phyloP scores from a whole-genome alignment of 2,888 invertebrate species.

The Erebia palarica region DNA sequence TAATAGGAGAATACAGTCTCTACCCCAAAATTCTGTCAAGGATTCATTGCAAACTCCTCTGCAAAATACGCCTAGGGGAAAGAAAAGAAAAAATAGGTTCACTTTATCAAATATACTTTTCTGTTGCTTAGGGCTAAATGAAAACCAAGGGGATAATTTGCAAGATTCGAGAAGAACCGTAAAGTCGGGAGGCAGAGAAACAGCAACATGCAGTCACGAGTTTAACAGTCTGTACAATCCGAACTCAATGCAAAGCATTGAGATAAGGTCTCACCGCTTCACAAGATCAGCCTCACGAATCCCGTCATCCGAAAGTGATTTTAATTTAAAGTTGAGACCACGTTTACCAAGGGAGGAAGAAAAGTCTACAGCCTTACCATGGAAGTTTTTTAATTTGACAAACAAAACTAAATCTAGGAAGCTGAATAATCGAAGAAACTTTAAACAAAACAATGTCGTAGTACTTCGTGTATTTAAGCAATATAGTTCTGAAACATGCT shows the following conservation, averaged over 20 bases:
- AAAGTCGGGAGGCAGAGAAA: neutral
- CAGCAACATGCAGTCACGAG: slow-evolving; percentile 37
- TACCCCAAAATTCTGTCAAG: neutral
- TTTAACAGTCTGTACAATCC: slow-evolving; percentile 55
- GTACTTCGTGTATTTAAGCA: slow-evolving; percentile 46
- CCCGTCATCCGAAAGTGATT: slow-evolving; percentile 47
- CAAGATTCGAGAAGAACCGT: slow-evolving; percentile 10
- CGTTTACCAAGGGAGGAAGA: slow-evolving; percentile 42
- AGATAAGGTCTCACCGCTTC: slow-evolving; percentile 54
- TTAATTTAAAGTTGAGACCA: slow-evolving; percentile 44
- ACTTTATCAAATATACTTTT: slow-evolving; percentile 39
- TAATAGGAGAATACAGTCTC: neutral
- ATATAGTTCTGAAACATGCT: slow-evolving; percentile 35
- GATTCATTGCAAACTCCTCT: slow-evolving; percentile 5
- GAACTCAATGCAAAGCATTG: slow-evolving; percentile 55
- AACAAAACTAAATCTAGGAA: slow-evolving; percentile 51
- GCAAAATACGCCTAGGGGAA: slow-evolving; percentile 1
- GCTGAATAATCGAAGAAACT: slow-evolving; percentile 38
- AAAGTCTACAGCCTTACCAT: slow-evolving; percentile 44
- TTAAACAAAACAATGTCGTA: slow-evolving; percentile 50
- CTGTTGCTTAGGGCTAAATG: slow-evolving; percentile 48
- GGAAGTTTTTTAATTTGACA: slow-evolving; percentile 48
- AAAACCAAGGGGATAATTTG: slow-evolving; percentile 37
- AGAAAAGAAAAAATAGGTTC: slow-evolving; percentile 19
- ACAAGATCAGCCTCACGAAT: slow-evolving; percentile 48